Evolutionary conservation across 2,888 invertebrate genomes (phyloP).

Genomic region (Nemurella pictetii): DNA sequence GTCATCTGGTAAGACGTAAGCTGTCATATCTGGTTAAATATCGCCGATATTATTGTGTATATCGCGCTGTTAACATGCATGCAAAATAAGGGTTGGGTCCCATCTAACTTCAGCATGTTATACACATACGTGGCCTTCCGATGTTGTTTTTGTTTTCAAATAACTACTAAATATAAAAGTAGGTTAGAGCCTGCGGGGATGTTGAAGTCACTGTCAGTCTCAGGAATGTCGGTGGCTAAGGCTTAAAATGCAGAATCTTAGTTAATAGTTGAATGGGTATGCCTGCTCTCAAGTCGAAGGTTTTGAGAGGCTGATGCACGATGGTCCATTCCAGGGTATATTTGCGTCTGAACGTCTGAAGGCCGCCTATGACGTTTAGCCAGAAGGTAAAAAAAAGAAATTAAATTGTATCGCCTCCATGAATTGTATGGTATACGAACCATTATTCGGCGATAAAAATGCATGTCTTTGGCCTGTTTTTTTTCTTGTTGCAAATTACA

Average conservation of each 20-base stretch:
- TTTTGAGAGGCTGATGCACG: neutral
- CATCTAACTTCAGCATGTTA: neutral
- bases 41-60: neutral
- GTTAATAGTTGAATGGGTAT: neutral
- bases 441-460: no score
- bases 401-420: neutral
- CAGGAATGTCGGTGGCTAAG: slow-evolving; percentile 19
- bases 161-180: neutral
- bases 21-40: neutral
- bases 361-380: neutral
- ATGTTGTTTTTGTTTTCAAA: slow-evolving; percentile 11
- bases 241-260: slow-evolving; percentile 5
- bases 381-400: neutral
- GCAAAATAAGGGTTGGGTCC: neutral
- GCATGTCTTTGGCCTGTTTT: no score
- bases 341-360: neutral
- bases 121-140: neutral
- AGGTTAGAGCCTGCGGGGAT: slow-evolving; percentile 20
- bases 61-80: neutral
- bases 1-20: neutral
- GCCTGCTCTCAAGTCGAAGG: neutral
- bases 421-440: no score
- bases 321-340: neutral
- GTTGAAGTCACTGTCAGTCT: neutral
- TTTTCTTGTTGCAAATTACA: no score